Evolutionary conservation across 2,797 vertebrate species (phyloP).

Genomic region (Brachyrhaphis roseni): DNA sequence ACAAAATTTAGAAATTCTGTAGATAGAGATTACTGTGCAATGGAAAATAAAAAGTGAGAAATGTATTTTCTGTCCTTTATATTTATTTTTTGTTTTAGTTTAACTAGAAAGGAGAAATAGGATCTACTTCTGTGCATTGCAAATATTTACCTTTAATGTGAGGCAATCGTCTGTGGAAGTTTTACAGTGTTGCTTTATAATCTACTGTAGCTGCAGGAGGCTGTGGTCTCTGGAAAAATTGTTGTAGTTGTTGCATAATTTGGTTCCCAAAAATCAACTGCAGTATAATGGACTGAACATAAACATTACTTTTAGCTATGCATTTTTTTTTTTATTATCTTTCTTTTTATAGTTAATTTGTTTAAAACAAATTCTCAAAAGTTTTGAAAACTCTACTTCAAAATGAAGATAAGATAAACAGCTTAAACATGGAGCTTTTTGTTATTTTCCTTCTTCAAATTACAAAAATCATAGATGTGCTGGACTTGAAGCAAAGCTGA

Average conservation of each 20-base stretch:
- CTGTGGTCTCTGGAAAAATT: neutral
- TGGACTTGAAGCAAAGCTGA: neutral
- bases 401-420: neutral
- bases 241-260: neutral
- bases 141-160: neutral
- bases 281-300: neutral
- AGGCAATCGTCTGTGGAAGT: neutral
- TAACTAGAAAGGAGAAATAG: neutral
- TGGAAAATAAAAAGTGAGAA: constrained; percentile 82
- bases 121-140: neutral
- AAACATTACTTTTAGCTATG: neutral
- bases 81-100: neutral
- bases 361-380: neutral
- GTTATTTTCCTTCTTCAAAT: neutral
- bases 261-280: neutral
- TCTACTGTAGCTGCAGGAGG: neutral
- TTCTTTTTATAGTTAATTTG: neutral
- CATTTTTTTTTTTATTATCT: neutral
- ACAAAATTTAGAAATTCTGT: constrained; percentile 86
- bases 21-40: constrained; percentile 88
- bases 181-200: neutral
- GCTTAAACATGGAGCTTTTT: neutral
- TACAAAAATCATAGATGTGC: neutral
- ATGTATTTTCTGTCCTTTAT: constrained; percentile 51
- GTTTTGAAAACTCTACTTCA: neutral